Evolutionary conservation across 2,113 vertebrate genomes (phyloP), one percentile per base, ranked within the genome.

Genomic region (Poecile atricapillus): DNA sequence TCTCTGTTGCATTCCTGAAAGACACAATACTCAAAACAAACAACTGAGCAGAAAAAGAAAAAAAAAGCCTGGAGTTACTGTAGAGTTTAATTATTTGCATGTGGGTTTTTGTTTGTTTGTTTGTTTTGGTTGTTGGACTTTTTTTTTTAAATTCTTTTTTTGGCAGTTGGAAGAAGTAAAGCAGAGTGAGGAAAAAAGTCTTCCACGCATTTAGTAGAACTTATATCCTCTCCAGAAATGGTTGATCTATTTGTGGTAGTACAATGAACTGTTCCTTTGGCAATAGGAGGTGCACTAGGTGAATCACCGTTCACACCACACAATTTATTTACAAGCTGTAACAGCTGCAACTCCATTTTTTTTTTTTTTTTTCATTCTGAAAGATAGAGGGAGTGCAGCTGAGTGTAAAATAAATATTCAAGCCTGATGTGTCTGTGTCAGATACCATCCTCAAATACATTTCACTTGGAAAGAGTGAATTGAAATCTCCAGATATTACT

Each of bases 311-410:
- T 89, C 70, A 85, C 20, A 89, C 15, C 21, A 52, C 25, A 68
- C n/a, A 79, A 65, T 91, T 91, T 75, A 89, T 79, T 95, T 91
- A 83, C 74, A 55, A 89, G 39, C 43, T 94, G 33, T 69, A 91
- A 55, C 60, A 94, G 59, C 50, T 93, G 87, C 37, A 70, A 49
- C 37, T 91, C 62, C 13, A 5, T 87, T 92, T 58, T 5, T 87
- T 71, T 50, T 20, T 58, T 80, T 39, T 39, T 39, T 39, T 39
- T 39, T 84, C 47, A 35, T 21, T 4, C 31, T 83, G 46, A 62
- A 88, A 95, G 28, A 75, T 3, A 43, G 53, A 76, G 20, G 25
- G 12, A 82, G 87, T 93, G 60, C 44, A 90, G 82, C 41, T 35
- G 82, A 79, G 28, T 50, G 41, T 64, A 89, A 92, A 35, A 65